phyloP scores from a whole-genome alignment of 2,797 vertebrate species.

The Catostomus latipinnis region DNA sequence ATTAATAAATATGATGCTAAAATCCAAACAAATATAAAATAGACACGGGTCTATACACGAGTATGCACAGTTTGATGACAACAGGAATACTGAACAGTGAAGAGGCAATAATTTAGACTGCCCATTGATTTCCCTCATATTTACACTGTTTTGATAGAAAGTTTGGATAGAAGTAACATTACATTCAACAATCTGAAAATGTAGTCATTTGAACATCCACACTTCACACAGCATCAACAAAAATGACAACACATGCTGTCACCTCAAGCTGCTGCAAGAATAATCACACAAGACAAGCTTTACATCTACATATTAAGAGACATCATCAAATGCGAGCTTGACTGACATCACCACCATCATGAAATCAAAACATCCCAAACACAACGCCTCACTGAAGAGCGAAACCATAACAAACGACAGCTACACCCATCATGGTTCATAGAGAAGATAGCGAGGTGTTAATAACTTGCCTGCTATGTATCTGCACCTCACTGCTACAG shows the following conservation, averaged over 20 bases:
- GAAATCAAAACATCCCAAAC: neutral
- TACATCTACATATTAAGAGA: neutral
- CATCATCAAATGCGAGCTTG: neutral
- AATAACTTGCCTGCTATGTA: neutral
- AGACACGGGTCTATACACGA: too few relatives aligned
- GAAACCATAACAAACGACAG: neutral
- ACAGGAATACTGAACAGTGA: too few relatives aligned
- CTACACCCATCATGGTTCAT: too few relatives aligned
- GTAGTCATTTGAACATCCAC: neutral
- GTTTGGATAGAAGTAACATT: neutral
- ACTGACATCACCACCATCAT: neutral
- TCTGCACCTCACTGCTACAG: neutral
- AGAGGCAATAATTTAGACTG: too few relatives aligned
- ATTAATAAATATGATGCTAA: too few relatives aligned
- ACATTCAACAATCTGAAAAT: neutral
- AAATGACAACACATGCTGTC: neutral
- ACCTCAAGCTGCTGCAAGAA: neutral
- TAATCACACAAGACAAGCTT: neutral
- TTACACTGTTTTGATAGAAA: too few relatives aligned
- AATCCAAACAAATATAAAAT: too few relatives aligned
- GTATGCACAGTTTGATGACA: too few relatives aligned
- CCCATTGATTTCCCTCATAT: too few relatives aligned
- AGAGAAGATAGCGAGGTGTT: neutral
- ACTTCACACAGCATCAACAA: neutral
- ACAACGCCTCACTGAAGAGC: neutral